Conservation (phyloP, 2,797 vertebrate genomes). For the Parauchenoglanis punctatus region DNA sequence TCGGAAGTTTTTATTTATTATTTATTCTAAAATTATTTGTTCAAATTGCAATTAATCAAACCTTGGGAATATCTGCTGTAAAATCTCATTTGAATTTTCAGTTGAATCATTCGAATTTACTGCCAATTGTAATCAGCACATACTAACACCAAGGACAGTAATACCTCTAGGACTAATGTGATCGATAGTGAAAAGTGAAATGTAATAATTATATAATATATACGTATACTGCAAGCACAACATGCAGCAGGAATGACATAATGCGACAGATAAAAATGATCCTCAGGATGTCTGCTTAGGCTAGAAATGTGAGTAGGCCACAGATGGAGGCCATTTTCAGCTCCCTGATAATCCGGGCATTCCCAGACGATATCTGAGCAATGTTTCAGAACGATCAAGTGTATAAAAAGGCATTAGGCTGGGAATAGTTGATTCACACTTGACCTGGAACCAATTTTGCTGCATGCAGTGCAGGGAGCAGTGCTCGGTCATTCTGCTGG, state of each 20-base stretch:
- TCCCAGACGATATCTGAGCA: neutral
- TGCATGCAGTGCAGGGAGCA: neutral
- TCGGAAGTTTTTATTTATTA: too few species aligned
- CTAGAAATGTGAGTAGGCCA: neutral
- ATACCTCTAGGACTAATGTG: neutral
- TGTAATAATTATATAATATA: neutral
- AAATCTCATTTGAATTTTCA: neutral
- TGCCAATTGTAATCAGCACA: neutral
- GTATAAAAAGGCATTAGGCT: neutral
- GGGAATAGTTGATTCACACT: constrained; percentile 2
- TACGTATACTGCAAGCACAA: too few species aligned
- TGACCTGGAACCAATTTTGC: constrained; percentile 23
- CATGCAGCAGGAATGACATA: neutral
- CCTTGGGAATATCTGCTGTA: neutral
- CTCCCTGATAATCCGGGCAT: neutral
- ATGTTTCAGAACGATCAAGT: neutral
- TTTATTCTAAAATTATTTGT: neutral
- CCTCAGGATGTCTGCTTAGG: neutral
- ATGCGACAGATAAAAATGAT: constrained; percentile 39
- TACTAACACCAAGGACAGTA: neutral
- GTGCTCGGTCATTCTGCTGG: constrained; percentile 52
- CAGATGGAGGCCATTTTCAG: neutral
- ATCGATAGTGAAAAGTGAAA: neutral
- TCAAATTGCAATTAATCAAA: neutral
- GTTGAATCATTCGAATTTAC: too few species aligned